phyloP scores from a whole-genome alignment of 2,888 invertebrate genomes.

The Spisula solida region DNA sequence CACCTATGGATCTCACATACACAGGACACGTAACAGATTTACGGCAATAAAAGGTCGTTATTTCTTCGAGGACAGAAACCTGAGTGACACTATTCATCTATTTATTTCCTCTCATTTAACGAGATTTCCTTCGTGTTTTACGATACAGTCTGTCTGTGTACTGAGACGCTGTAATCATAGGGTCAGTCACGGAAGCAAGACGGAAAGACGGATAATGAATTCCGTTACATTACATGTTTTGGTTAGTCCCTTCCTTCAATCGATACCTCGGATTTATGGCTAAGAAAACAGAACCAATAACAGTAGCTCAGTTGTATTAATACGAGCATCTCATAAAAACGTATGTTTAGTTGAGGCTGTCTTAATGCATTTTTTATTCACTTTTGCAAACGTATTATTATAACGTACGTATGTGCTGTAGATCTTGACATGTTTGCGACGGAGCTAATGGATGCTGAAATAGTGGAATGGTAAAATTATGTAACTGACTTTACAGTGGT shows the following conservation, averaged over 20 bases:
- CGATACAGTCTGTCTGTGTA: neutral
- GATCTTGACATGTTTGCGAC: no score
- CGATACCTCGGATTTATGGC: neutral
- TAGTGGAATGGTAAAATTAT: no score
- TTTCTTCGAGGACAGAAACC: neutral
- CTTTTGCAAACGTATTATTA: no score
- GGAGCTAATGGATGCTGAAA: no score
- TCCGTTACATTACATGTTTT: conserved; percentile 1
- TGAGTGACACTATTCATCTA: neutral
- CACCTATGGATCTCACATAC: neutral
- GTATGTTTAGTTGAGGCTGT: no score
- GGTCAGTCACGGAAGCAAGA: neutral
- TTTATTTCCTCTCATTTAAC: neutral
- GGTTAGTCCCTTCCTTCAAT: neutral
- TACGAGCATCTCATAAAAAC: no score
- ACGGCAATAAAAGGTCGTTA: neutral
- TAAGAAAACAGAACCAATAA: no score
- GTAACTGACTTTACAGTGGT: neutral
- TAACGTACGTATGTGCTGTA: no score
- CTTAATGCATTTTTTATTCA: no score
- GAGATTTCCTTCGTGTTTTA: neutral
- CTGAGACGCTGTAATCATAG: neutral
- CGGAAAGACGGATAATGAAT: neutral
- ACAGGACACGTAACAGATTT: neutral
- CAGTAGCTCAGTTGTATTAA: no score